Conservation (phyloP, 2,888 invertebrate genomes). For the Pachycephus smyrnensis region DNA sequence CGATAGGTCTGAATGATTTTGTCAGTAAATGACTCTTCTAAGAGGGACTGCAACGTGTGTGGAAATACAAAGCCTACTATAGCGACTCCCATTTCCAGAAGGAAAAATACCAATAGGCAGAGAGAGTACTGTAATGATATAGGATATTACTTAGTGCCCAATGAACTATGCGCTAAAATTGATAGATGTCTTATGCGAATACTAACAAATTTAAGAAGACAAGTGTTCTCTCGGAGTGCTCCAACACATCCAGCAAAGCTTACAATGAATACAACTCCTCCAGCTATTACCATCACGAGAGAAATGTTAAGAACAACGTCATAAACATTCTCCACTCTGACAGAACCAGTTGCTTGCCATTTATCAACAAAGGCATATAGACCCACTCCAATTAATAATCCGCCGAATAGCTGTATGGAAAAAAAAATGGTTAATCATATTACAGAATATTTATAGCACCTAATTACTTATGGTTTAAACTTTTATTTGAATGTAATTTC, state of each 20-base stretch:
- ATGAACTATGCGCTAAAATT: not conserved
- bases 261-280: constrained; percentile 91
- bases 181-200: constrained; percentile 14
- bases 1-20: constrained; percentile 92
- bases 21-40: constrained; percentile 90
- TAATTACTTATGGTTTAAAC: not conserved
- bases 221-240: constrained; percentile 90
- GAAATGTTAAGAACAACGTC: constrained; percentile 93
- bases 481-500: not conserved
- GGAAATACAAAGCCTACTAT: constrained; percentile 95
- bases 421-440: constrained; percentile 14
- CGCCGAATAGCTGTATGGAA: constrained; percentile 84
- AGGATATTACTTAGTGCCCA: not conserved
- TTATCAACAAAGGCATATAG: constrained; percentile 94
- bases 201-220: constrained; percentile 90
- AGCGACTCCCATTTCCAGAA: constrained; percentile 92
- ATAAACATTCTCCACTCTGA: constrained; percentile 87
- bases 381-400: constrained; percentile 87
- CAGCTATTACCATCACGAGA: constrained; percentile 88
- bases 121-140: constrained; percentile 82
- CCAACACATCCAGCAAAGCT: constrained; percentile 95
- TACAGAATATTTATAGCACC: not conserved
- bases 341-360: constrained; percentile 88
- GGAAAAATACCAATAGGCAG: constrained; percentile 87
- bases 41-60: constrained; percentile 84